Evolutionary conservation across 2,888 invertebrate species (phyloP), one percentile per base, ranked within the genome.

Genomic region (Chrysina gloriosa): DNA sequence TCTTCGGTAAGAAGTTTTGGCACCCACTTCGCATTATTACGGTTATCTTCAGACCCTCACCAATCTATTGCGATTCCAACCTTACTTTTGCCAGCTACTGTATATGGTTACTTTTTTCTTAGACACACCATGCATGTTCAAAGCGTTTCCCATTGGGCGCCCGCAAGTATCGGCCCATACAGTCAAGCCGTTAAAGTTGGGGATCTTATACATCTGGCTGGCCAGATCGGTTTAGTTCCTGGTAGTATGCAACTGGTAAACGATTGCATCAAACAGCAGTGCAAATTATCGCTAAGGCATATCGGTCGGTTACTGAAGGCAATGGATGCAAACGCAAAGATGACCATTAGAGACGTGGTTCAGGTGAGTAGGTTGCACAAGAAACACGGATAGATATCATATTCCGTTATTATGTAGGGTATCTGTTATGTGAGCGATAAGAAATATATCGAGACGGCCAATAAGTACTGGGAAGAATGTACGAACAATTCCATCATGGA

Each of bases 111-210:
- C 25, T 23, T n/a, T 3, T 27, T 50, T n/a, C 14, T 11, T 74
- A 88, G 93, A 69, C 86, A 90, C 71, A 94, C 93, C 4, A 93
- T 97, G 93, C 97, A 97, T 81, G 96, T 97, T 39, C 97, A 97
- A 84, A 93, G 96, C 70, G 90, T 97, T 76, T 97, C 96, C 25
- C 96, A 97, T 82, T 97, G 97, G 97, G 96, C 97, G n/a, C 97
- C 97, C 0, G 96, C 97, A 69, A 97, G 96, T 81, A 97, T 97
- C 76, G 97, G 97, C 48, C 97, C 97, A 3, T 97, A 97, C 81
- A 97, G 97, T 80, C 97, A 97, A 85, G 93, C 94, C 1, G 89
- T 94, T 69, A 89, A 91, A 86, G 94, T 95, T 54, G 93, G 92
- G 66, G 92, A 93, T 77, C 89, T 93, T 73, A 91, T 95, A 69